A percentile compares a stretch with the other conserved stretches of the same genome.
phyloP scores from a whole-genome alignment of 2,888 invertebrate genomes.

The Mycalesis mineus region DNA sequence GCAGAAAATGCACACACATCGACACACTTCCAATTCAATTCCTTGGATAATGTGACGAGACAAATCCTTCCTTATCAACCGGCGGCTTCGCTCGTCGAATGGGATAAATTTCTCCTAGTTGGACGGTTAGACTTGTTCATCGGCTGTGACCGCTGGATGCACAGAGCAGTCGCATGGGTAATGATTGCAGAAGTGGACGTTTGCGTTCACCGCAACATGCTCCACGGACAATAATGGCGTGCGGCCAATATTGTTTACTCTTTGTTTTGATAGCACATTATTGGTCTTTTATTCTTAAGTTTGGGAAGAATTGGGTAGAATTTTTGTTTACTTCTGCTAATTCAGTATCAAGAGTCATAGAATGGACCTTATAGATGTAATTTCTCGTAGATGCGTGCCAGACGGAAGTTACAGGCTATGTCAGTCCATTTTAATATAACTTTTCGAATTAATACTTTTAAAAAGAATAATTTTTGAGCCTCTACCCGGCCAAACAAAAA shows the following conservation, averaged over 20 bases:
- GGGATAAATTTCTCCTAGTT: conserved; percentile 43
- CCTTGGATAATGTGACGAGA: conserved; percentile 61
- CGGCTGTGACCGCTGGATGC: conserved; percentile 51
- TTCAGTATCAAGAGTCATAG: too few species aligned
- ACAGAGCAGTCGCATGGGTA: conserved; percentile 49
- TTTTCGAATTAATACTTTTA: too few species aligned
- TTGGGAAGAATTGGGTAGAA: too few species aligned
- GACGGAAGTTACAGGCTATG: too few species aligned
- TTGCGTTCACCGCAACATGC: conserved; percentile 66
- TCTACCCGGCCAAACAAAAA: too few species aligned
- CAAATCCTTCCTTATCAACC: conserved; percentile 55
- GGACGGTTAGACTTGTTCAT: conserved; percentile 48
- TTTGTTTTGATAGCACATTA: neutral
- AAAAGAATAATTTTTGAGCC: too few species aligned
- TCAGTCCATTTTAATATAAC: too few species aligned
- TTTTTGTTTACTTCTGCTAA: too few species aligned
- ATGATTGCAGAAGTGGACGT: conserved; percentile 65
- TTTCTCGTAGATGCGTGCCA: too few species aligned
- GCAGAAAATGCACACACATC: conserved; percentile 63
- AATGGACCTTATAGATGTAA: too few species aligned
- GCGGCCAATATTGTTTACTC: neutral
- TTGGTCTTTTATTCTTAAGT: too few species aligned
- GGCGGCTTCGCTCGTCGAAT: conserved; percentile 47
- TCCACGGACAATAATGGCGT: conserved; percentile 62
- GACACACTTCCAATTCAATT: conserved; percentile 60